Evolutionary conservation across 2,797 vertebrate genomes (phyloP), one percentile per base, ranked within the genome.

Genomic region (Cyclopterus lumpus): DNA sequence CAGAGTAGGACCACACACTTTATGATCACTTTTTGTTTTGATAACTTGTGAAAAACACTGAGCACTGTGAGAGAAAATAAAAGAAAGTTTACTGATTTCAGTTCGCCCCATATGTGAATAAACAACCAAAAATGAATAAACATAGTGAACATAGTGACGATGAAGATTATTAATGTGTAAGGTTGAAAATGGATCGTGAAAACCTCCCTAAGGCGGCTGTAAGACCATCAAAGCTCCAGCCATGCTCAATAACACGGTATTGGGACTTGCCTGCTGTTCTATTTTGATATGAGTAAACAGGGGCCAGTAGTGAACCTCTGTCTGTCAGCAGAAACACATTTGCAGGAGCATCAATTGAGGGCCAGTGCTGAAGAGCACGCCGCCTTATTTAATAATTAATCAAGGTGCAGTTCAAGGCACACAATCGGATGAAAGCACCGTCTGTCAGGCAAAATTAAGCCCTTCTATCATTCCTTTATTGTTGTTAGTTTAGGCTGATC

Each of bases 381-480:
- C 92, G 85, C 92, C 92, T 75, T 92, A 93, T 94, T 96, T 94
- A 95, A 96, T 96, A 95, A 96, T 96, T 95, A 97, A 97, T 95
- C 94, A 94, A 94, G 93, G 93, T 91, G 91, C 89, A 95, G 94
- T 95, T 96, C 94, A 95, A 94, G 95, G 93, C 91, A 54, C 82
- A 92, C 88, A 90, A 92, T 90, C 75, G 93, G 95, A 96, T 97
- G 95, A 96, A 96, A 97, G 96, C 78, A 8, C 73, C 91, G 87
- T 83, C 95, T 96, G 95, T 95, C 95, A 93, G 86, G 91, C 88
- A 60, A 95, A 96, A 96, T 96, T 93, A 95, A 96, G 85, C 79
- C 93, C 90, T 88, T 93, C 80, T 82, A 83, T 91, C 86, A 70
- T 73, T 75, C 77, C 77, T 81, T 91, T 86, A 79, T 89, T 92